A percentile compares a stretch with the other conserved stretches of the same genome.
Conservation (phyloP, 2,113 vertebrate genomes). For the Eupsittula cactorum region DNA sequence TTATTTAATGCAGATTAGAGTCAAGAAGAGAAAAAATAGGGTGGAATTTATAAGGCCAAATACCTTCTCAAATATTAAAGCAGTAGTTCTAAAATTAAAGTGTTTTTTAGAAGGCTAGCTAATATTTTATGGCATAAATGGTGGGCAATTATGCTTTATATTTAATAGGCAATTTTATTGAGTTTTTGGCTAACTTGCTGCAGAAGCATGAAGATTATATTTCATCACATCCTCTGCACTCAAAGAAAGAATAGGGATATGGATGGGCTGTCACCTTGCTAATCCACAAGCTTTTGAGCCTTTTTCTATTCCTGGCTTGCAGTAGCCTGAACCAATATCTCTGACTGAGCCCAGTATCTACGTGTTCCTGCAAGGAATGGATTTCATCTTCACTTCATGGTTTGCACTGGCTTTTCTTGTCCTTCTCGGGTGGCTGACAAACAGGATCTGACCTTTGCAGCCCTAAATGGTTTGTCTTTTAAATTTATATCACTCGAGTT, state of each 20-base stretch:
- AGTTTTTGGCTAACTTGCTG: neutral
- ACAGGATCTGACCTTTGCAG: neutral
- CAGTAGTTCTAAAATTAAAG: neutral
- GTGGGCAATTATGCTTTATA: neutral
- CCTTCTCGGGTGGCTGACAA: neutral
- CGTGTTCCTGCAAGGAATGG: neutral
- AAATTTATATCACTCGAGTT: neutral
- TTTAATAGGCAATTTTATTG: neutral
- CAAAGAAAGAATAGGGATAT: neutral
- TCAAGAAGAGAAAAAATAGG: neutral
- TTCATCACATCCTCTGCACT: neutral
- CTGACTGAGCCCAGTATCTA: neutral
- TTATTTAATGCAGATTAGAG: neutral
- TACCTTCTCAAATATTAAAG: neutral
- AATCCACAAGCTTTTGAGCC: neutral
- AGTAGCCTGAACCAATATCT: neutral
- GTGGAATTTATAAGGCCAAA: neutral
- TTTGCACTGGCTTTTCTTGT: neutral
- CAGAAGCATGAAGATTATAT: neutral
- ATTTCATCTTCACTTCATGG: neutral
- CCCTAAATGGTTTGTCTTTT: conserved; percentile 8
- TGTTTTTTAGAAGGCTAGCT: neutral
- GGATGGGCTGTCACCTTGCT: neutral
- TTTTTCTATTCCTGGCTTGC: neutral
- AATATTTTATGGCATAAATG: neutral